Percentiles rank a stretch among this genome's conserved stretches.
Evolutionary conservation across 2,113 vertebrate species (phyloP).

Genomic region (Macrotus californicus): DNA sequence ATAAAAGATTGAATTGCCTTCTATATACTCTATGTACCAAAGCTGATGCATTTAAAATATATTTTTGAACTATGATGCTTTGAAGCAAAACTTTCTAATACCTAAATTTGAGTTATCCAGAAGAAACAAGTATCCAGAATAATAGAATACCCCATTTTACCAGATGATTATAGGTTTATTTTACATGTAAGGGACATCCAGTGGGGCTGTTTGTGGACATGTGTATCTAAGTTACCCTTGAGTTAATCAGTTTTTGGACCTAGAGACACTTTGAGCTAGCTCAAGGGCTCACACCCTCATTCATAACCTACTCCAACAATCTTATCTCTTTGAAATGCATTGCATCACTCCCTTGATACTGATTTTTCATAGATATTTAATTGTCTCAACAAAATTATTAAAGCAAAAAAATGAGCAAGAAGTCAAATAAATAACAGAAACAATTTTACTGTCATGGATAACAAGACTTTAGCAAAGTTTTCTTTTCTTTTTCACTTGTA

Average conservation of each 20-base stretch:
- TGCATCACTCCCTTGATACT: background rate
- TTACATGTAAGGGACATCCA: background rate
- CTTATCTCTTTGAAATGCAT: constrained; percentile 10
- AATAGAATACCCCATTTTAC: background rate
- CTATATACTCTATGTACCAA: background rate
- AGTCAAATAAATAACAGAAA: background rate
- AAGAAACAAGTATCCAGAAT: background rate
- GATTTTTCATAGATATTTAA: constrained; percentile 7
- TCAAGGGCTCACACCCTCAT: background rate
- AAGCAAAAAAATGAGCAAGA: background rate
- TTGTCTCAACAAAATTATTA: background rate
- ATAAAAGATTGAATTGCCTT: background rate
- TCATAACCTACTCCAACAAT: background rate
- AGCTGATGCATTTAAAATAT: background rate
- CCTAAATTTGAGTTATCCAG: background rate
- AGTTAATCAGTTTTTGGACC: background rate
- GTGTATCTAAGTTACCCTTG: background rate
- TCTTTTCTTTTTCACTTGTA: background rate
- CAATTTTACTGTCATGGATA: background rate
- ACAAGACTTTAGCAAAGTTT: background rate
- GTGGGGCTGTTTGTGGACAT: background rate
- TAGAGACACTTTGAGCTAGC: background rate
- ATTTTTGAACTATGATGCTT: constrained; percentile 17
- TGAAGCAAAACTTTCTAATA: background rate
- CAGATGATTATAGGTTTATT: background rate